A percentile compares a stretch with the other conserved stretches of the same genome.
Conservation (phyloP, 2,888 invertebrate species). For the Pseudoips prasinana region DNA sequence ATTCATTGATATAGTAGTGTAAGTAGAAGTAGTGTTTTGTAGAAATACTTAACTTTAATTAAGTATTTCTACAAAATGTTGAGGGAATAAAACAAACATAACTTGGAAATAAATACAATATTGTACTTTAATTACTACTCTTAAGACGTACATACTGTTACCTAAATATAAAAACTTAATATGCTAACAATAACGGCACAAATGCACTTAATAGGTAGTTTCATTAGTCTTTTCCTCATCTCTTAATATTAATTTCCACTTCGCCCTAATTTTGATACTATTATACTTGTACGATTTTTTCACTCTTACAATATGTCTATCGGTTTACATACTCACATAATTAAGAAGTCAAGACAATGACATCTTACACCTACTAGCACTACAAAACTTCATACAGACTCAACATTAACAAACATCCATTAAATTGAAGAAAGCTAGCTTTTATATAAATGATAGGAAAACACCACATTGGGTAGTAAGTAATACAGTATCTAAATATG, state of each 20-base stretch:
- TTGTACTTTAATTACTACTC: constrained; percentile 31
- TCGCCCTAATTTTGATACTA: no score
- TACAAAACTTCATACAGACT: constrained; percentile 29
- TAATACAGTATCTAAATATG: constrained; percentile 6
- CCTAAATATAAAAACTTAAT: constrained; percentile 31
- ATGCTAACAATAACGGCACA: constrained; percentile 49
- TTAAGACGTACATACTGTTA: constrained; percentile 2
- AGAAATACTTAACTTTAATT: no score
- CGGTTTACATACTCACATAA: constrained; percentile 12
- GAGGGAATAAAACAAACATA: constrained; percentile 8
- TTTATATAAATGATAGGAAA: constrained; percentile 33
- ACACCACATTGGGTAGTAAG: constrained; percentile 16
- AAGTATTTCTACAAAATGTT: no score
- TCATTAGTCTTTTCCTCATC: constrained; percentile 59
- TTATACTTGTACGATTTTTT: constrained; percentile 22
- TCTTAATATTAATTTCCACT: constrained; percentile 29
- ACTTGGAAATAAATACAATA: constrained; percentile 21
- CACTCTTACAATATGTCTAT: constrained; percentile 17
- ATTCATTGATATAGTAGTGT: no score
- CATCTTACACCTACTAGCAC: constrained; percentile 12
- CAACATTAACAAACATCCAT: constrained; percentile 40
- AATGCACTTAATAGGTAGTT: constrained; percentile 34
- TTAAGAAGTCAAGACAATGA: neutral
- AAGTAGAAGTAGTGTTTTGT: no score
- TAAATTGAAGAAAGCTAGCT: constrained; percentile 33